Base-by-base conservation (phyloP, 2,797 vertebrate genomes). In the Ceryle rudis region DNA sequence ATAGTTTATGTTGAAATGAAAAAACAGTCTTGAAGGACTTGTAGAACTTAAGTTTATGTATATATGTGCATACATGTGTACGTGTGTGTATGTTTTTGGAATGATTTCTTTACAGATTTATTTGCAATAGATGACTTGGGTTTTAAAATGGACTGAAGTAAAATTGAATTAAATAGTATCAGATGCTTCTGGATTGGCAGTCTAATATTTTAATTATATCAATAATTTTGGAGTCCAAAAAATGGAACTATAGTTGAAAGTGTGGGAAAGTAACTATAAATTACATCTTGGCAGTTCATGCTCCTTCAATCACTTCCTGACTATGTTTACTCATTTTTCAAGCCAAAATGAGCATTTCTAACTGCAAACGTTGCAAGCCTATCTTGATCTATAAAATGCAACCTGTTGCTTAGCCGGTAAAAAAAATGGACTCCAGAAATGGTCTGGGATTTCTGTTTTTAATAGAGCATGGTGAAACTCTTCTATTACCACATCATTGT, bases 191-290 rank as follows among this genome's bases (percentile, higher is more conserved):
- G 77, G 47, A 89, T 79, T 94, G 85, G 39, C 42, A 91, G 58
- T 57, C 35, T 37, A 86, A 21, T 62, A 29, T 84, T 95, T 90
- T 89, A 89, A 93, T 96, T 81, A 13, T 73, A 65, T 84, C 41
- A 85, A 37, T 94, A 67, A 92, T 90, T 90, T 77, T 95, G 66
- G 64, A 92, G 29, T 77, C 85, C 37, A 46, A 52, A 82, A 83
- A 74, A 70, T 25, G 86, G 57, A 96, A 55, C 47, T 80, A 5
- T 65, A 81, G 28, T 79, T 93, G 88, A 19, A 96, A 95, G 87
- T 95, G 81, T 94, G 94, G 84, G 93, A 95, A 97, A 95, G 41
- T 73, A 90, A 90, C 94, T 89, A 73, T 96, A 96, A 96, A 95
- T 96, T 95, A 79, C 79, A 60, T 86, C 37, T 93, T 92, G 95